These are phyloP conservation scores for Caenorhabditis macrosperma DNA, from an alignment of 2,888 invertebrate species.

Conservation along the genomic window DNA sequence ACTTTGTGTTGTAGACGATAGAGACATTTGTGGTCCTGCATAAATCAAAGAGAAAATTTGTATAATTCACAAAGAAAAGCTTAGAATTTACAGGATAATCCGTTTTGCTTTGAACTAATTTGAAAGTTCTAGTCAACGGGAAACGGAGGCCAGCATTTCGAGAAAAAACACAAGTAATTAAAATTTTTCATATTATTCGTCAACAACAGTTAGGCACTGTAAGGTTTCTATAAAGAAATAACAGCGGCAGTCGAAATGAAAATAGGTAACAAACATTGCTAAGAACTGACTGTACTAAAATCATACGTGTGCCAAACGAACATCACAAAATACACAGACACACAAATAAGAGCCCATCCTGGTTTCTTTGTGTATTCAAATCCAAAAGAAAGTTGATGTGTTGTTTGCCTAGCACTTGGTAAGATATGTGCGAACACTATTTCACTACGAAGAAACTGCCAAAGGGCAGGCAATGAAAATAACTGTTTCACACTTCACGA, in stretches of 20 bases:
- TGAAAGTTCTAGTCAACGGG: too few species aligned
- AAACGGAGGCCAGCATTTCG: too few species aligned
- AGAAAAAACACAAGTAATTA: too few species aligned
- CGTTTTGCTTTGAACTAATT: too few species aligned
- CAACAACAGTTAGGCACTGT: too few species aligned
- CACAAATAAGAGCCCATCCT: slow-evolving; percentile 6
- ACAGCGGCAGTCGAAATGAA: too few species aligned
- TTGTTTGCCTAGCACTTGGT: slow-evolving; percentile 49
- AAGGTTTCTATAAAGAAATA: too few species aligned
- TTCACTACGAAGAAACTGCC: slow-evolving; percentile 37
- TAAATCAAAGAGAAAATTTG: neutral
- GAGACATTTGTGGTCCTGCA: slow-evolving; percentile 48
- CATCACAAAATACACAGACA: slow-evolving; percentile 16
- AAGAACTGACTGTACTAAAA: neutral
- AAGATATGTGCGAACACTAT: slow-evolving; percentile 49
- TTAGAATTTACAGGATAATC: too few species aligned
- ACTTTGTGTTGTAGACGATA: slow-evolving; percentile 49
- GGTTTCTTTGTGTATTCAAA: slow-evolving; percentile 44
- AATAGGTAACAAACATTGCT: too few species aligned
- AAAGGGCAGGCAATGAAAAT: slow-evolving; percentile 11
- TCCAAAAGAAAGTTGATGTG: slow-evolving; percentile 39
- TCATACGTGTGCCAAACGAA: neutral
- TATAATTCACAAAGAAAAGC: too few species aligned
- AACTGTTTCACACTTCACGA: neutral
- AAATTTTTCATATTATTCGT: too few species aligned